Evolutionary conservation across 2,113 vertebrate species (phyloP), one percentile per base, ranked within the genome.

Genomic region (Labeo catla): DNA sequence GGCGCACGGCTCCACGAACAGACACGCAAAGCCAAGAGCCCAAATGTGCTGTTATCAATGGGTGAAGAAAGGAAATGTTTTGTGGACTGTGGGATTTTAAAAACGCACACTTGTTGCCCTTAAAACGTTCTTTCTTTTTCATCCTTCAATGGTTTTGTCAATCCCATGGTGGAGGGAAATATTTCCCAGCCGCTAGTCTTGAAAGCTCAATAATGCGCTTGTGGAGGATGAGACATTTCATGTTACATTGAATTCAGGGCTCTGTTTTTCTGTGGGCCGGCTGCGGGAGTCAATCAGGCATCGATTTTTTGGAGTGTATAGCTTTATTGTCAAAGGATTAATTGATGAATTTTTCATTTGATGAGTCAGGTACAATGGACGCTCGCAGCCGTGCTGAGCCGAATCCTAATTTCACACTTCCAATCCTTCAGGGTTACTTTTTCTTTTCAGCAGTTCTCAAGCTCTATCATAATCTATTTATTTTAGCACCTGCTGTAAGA

Each of bases 341-440:
- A 95, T 95, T 96, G 94, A 96, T 96, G 92, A 96, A 96, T 95
- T 95, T 97, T 96, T 96, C 93, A 97, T 97, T 94, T 96, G 95
- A 96, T 96, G 95, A 97, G 94, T 94, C 94, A 95, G 93, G 91
- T 91, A 89, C 86, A 95, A 94, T 86, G 57, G 91, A 91, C 90
- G 92, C 91, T 88, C 86, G 94, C 92, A 93, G 91, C 93, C 90
- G 90, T 82, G 93, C 93, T 91, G 92, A 96, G 92, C 73, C 90
- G 94, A 96, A 97, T 96, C 95, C 93, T 94, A 96, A 96, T 96
- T 93, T 91, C 89, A 89, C 88, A 88, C 87, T 81, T 84, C 87
- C 73, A 90, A 23, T 63, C 86, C 93, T 92, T 88, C 87, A 92
- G 92, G 91, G 88, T 88, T 89, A 92, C 83, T 89, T 86, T 92